Evolutionary conservation across 2,797 vertebrate genomes (phyloP).

Genomic region (Ptychobarbus kaznakovi): DNA sequence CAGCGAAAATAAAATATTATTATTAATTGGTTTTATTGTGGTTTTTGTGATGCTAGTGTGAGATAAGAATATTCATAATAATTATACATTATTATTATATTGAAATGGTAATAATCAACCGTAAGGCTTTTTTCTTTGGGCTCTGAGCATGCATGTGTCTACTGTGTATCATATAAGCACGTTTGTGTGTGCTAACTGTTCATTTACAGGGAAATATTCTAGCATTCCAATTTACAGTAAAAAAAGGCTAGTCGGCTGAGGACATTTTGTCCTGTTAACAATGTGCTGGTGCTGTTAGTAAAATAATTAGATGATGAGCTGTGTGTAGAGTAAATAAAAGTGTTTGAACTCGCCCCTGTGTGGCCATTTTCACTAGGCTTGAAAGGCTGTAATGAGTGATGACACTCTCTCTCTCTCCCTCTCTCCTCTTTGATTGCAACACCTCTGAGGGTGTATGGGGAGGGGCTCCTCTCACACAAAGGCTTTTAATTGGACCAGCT

Average conservation of each 20-base stretch:
- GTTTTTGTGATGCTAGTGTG: neutral
- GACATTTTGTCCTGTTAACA: slow-evolving; percentile 55
- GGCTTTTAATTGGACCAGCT: slow-evolving; percentile 80
- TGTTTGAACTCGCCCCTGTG: slow-evolving; percentile 55
- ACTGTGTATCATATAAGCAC: neutral
- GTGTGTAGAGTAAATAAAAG: slow-evolving; percentile 60
- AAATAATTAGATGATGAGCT: slow-evolving; percentile 54
- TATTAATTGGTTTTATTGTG: neutral
- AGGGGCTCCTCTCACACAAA: slow-evolving; percentile 73
- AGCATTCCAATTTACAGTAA: slow-evolving; percentile 44
- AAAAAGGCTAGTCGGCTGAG: slow-evolving; percentile 10
- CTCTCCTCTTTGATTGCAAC: slow-evolving; percentile 63
- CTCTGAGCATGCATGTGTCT: neutral
- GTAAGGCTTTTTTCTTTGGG: neutral
- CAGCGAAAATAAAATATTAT: neutral
- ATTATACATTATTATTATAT: neutral
- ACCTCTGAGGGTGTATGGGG: slow-evolving; percentile 67
- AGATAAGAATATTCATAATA: neutral
- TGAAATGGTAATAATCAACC: neutral
- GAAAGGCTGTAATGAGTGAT: slow-evolving; percentile 57
- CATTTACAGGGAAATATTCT: slow-evolving; percentile 21
- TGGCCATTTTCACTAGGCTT: slow-evolving; percentile 54
- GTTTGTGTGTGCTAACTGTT: slow-evolving; percentile 29
- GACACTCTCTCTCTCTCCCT: slow-evolving; percentile 33
- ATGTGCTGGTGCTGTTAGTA: slow-evolving; percentile 42